Base-by-base conservation (phyloP, 2,888 invertebrate genomes). In the Amphipyra berbera region DNA sequence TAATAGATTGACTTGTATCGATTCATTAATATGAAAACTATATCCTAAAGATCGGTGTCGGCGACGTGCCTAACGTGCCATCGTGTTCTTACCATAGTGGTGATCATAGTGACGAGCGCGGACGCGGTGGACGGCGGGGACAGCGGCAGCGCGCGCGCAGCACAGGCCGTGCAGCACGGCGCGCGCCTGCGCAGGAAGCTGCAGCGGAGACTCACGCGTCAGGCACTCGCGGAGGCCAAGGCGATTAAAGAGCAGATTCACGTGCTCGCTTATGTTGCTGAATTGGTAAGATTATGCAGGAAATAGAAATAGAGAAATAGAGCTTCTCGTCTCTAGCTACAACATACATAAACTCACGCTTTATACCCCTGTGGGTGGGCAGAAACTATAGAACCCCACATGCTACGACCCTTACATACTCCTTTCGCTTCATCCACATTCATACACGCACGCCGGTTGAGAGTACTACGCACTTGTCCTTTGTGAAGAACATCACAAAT, bases 211-310 rank as follows among this genome's bases (percentile, higher is more conserved):
- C 93, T 98, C 59, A 98, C 98, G 3, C 95, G 97, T 72, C 96
- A 97, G 82, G 98, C 98, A 3, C 90, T 98, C 40, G 96, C 96
- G 0, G 98, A 98, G 86, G 97, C 97, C 12, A 96, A 97, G 84
- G 97, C 97, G 0, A 95, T 98, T 55, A 97, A 97, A 86, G 97
- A 97, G 69, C 97, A 98, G 87, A 97, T 98, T 44, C 96, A 97
- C 78, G 96, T 97, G 67, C 95, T 98, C 27, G 95, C 96, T 46
- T 97, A 97, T 85, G 96, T 97, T 9, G 96, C 96, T 14, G 97
- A 98, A 92, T 87, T 98, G 95, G 98, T 98, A 86, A 95, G 95
- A 81, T 21, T 6, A 1, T 30, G 12, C 6, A 7, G 15, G 10
- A 4, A 1, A 35, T 0, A 3, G 27, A 9, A 14, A 30, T 7